A percentile compares a stretch with the other conserved stretches of the same genome.
Evolutionary conservation across 2,113 vertebrate species (phyloP).

Genomic region (Coreoperca whiteheadi): DNA sequence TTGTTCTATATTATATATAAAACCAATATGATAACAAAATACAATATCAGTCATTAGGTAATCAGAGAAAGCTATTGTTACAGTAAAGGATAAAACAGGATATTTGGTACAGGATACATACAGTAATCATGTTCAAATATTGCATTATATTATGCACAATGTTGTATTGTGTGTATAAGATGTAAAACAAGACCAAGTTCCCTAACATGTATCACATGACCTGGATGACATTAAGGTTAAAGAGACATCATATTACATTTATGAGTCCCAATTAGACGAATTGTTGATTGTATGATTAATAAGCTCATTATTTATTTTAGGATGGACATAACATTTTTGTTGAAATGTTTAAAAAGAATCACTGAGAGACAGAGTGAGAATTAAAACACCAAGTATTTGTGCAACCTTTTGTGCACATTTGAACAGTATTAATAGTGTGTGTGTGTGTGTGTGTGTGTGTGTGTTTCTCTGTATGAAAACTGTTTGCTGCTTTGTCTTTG

Average conservation of each 20-base stretch:
- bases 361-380: too few relatives aligned
- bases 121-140: background rate
- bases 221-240: background rate
- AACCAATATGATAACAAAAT: background rate
- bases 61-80: background rate
- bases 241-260: background rate
- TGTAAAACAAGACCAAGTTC: background rate
- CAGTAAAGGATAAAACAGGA: background rate
- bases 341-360: background rate
- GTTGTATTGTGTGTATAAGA: background rate
- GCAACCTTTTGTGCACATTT: background rate
- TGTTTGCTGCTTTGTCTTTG: slow-evolving; percentile 22
- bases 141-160: too few relatives aligned
- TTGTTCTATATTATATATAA: background rate
- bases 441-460: background rate
- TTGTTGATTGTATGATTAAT: slow-evolving; percentile 2
- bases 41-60: background rate
- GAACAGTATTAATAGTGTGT: background rate
- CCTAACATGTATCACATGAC: background rate
- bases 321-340: background rate
- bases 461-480: slow-evolving; percentile 4
- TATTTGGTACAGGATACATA: background rate
- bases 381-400: too few relatives aligned
- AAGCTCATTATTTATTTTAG: background rate
- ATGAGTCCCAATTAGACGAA: background rate